Conservation (phyloP, 2,888 invertebrate genomes). For the Polia nebulosa region DNA sequence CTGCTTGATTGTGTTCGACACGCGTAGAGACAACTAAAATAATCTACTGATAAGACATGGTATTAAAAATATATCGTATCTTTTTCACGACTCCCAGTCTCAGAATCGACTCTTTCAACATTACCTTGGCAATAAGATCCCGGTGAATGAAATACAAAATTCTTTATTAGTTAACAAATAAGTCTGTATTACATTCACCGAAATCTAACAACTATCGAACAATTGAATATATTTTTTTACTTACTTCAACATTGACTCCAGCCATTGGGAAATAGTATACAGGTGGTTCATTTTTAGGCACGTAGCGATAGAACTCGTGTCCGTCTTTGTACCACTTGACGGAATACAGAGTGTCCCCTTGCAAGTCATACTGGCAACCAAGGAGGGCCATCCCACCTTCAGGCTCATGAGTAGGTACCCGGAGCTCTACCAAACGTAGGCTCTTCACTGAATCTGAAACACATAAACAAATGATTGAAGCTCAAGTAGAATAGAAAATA, state of each 20-base stretch:
- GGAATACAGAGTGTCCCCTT: conserved; percentile 95
- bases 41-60: conserved; percentile 17
- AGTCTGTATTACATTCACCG: no score
- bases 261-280: conserved; percentile 93
- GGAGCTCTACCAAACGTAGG: conserved; percentile 94
- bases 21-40: conserved; percentile 8
- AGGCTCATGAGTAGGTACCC: conserved; percentile 95
- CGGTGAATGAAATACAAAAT: not conserved
- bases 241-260: conserved; percentile 96
- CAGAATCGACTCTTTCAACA: not conserved
- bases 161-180: not conserved
- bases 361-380: conserved; percentile 95
- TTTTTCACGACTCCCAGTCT: not conserved
- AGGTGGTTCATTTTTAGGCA: conserved; percentile 94
- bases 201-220: no score
- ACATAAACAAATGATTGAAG: not conserved
- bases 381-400: conserved; percentile 94
- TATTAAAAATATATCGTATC: not conserved
- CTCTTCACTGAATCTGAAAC: conserved; percentile 82
- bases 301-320: conserved; percentile 95
- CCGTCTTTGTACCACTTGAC: conserved; percentile 97
- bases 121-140: not conserved
- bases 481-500: not conserved
- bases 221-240: conserved; percentile 75
- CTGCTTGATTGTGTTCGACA: not conserved